Conservation (phyloP, 2,113 vertebrate genomes). For the Poecilia latipinna region DNA sequence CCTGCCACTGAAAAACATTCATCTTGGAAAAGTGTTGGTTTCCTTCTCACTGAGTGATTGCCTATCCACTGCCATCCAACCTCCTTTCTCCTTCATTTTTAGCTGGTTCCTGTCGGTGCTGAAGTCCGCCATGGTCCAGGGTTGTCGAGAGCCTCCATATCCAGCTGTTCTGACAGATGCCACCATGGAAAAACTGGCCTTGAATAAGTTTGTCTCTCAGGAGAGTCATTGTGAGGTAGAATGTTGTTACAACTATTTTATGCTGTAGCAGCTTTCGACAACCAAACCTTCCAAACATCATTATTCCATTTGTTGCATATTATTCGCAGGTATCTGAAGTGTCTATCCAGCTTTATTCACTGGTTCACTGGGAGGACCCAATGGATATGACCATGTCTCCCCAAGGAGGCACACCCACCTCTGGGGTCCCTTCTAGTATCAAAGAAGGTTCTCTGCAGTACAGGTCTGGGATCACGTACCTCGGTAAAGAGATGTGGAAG, state of each 20-base stretch:
- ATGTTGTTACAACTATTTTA: not conserved
- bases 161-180: constrained; percentile 93
- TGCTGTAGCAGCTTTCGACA: not conserved
- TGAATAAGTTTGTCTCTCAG: constrained; percentile 94
- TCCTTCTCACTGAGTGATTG: not conserved
- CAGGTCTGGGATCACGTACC: constrained; percentile 88
- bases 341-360: constrained; percentile 87
- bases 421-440: constrained; percentile 56
- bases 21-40: no score
- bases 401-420: constrained; percentile 44
- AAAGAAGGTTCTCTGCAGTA: constrained; percentile 92
- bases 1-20: no score
- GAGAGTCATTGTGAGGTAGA: constrained; percentile 93
- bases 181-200: constrained; percentile 95
- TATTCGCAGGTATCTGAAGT: constrained; percentile 83
- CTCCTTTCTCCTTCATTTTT: constrained; percentile 1
- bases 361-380: constrained; percentile 98
- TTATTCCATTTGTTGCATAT: not conserved
- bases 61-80: not conserved
- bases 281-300: not conserved
- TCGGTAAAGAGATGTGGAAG: constrained; percentile 96
- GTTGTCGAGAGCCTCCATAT: constrained; percentile 92
- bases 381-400: constrained; percentile 83
- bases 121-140: constrained; percentile 93
- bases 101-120: constrained; percentile 91